These are phyloP conservation scores for Elgaria multicarinata DNA, from an alignment of 2,113 vertebrate genomes.

Conservation along the genomic window DNA sequence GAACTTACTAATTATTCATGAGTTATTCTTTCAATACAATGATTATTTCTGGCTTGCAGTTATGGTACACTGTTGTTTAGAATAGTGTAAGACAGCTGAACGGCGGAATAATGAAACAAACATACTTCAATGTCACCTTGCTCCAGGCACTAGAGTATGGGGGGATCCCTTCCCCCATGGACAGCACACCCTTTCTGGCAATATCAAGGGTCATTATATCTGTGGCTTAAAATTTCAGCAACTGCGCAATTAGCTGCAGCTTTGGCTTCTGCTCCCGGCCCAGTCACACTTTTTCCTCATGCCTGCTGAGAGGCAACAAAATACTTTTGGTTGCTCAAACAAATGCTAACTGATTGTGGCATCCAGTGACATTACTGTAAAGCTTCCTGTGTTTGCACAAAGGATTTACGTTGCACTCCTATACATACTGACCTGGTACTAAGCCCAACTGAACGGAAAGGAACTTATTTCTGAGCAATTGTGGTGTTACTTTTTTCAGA, in stretches of 20 bases:
- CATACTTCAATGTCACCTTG: background rate
- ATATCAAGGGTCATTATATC: background rate
- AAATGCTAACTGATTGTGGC: no score
- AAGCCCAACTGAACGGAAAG: no score
- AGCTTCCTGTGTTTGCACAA: background rate
- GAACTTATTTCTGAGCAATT: no score
- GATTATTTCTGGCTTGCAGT: slow-evolving; percentile 3
- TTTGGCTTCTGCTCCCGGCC: background rate
- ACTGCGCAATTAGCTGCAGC: background rate
- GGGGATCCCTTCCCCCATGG: background rate
- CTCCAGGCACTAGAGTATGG: background rate
- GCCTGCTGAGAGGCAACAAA: background rate
- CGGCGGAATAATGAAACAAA: background rate
- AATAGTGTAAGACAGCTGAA: background rate
- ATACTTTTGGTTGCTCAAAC: background rate
- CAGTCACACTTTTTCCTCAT: no score
- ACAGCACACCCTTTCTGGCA: background rate
- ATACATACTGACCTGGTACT: no score
- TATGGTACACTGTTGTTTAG: background rate
- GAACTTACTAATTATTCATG: slow-evolving; percentile 25
- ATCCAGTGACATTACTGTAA: background rate
- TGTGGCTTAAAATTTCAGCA: background rate
- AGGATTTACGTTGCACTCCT: background rate
- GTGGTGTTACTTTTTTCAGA: background rate
- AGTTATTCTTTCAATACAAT: background rate